These are phyloP conservation scores for Takifugu bimaculatus DNA, from an alignment of 2,113 vertebrate genomes.

Conservation along the genomic window DNA sequence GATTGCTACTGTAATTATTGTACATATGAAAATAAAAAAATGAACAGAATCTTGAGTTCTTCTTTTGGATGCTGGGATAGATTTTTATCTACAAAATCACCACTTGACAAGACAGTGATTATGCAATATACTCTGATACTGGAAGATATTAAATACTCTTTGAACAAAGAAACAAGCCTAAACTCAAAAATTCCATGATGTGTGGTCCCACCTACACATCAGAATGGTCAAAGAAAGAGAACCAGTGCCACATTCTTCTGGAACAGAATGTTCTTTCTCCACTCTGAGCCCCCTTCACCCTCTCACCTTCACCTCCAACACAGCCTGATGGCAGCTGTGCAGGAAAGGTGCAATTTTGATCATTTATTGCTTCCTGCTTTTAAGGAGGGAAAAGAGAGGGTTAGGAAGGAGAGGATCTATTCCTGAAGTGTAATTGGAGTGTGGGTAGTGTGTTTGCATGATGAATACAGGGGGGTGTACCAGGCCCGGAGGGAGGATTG, in stretches of 20 bases:
- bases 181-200: conserved; percentile 42
- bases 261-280: conserved; percentile 74
- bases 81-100: no score
- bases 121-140: no score
- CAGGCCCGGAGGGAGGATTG: no score
- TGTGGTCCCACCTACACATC: conserved; percentile 42
- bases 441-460: not conserved
- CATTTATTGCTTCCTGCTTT: conserved; percentile 6
- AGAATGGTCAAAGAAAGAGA: conserved; percentile 65
- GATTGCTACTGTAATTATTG: no score
- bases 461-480: not conserved
- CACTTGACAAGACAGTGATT: no score
- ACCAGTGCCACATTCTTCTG: conserved; percentile 78
- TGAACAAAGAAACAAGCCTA: conserved; percentile 2
- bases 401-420: conserved; percentile 10
- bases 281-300: conserved; percentile 25
- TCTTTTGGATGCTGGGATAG: not conserved
- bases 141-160: not conserved
- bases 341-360: conserved; percentile 45
- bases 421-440: conserved; percentile 4
- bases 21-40: not conserved
- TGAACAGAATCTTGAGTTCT: not conserved
- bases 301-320: conserved; percentile 29
- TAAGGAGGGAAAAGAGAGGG: conserved; percentile 2
- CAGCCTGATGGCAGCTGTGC: conserved; percentile 18